phyloP scores from a whole-genome alignment of 2,113 vertebrate genomes.

The Donacobius atricapilla region DNA sequence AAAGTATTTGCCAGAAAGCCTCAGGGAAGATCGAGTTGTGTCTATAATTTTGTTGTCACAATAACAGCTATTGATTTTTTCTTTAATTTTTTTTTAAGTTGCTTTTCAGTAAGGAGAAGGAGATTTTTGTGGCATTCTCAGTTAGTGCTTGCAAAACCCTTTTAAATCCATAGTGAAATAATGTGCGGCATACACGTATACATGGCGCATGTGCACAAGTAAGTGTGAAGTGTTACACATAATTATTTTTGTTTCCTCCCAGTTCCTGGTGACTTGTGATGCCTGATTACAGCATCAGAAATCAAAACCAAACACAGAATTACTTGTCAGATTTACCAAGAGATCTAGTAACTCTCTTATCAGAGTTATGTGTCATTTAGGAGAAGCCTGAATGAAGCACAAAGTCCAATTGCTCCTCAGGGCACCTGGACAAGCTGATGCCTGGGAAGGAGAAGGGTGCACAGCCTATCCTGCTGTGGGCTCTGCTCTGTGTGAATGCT shows the following conservation, averaged over 20 bases:
- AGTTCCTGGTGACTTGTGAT: neutral
- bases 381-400: neutral
- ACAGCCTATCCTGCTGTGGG: fast-evolving
- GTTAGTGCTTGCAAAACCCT: neutral
- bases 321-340: neutral
- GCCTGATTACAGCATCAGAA: neutral
- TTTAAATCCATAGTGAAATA: neutral
- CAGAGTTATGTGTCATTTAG: neutral
- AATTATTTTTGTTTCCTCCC: neutral
- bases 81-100: neutral
- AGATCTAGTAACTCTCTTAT: neutral
- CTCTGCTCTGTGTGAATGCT: neutral
- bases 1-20: neutral
- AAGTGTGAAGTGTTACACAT: fast-evolving
- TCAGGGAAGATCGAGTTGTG: neutral
- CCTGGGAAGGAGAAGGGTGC: neutral
- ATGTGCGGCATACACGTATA: neutral
- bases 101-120: neutral
- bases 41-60: constrained; percentile 1
- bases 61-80: neutral
- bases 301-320: neutral
- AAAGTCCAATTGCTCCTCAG: neutral
- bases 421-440: neutral
- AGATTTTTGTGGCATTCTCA: neutral
- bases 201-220: neutral